A percentile compares a stretch with the other conserved stretches of the same genome.
Evolutionary conservation across 2,888 invertebrate genomes (phyloP).

Genomic region (Cheilosia scutellata): DNA sequence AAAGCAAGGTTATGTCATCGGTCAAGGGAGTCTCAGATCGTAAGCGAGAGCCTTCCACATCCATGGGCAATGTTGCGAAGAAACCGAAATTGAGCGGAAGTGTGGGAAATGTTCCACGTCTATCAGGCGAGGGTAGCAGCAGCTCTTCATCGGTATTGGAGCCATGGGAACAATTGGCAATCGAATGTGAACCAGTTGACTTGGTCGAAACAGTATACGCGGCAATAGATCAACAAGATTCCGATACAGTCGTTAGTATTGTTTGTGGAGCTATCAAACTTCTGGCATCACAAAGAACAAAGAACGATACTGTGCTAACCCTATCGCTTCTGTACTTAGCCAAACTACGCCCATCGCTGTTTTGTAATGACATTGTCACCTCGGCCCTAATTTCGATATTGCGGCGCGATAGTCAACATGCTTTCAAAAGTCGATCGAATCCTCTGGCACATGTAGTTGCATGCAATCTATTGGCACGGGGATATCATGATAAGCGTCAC

Average conservation of each 20-base stretch:
- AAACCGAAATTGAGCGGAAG: slow-evolving; percentile 85
- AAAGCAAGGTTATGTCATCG: slow-evolving; percentile 81
- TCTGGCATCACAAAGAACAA: slow-evolving; percentile 91
- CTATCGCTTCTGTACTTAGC: slow-evolving; percentile 92
- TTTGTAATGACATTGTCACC: slow-evolving; percentile 90
- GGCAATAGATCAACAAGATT: slow-evolving; percentile 91
- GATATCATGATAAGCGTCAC: slow-evolving; percentile 91
- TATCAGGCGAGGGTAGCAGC: slow-evolving; percentile 77
- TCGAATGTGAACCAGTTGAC: slow-evolving; percentile 92
- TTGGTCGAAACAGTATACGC: slow-evolving; percentile 90
- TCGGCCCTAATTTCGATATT: slow-evolving; percentile 92
- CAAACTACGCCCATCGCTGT: slow-evolving; percentile 91
- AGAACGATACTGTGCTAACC: slow-evolving; percentile 90
- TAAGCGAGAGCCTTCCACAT: slow-evolving; percentile 88
- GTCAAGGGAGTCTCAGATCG: slow-evolving; percentile 85
- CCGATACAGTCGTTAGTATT: slow-evolving; percentile 91
- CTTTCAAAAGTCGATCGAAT: slow-evolving; percentile 92
- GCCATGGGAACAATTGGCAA: slow-evolving; percentile 89
- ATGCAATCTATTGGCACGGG: slow-evolving; percentile 92
- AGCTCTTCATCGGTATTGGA: slow-evolving; percentile 83
- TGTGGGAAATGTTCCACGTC: slow-evolving; percentile 78
- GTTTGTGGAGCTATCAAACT: slow-evolving; percentile 95
- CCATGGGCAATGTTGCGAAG: slow-evolving; percentile 86
- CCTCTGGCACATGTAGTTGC: slow-evolving; percentile 92
- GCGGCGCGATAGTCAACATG: slow-evolving; percentile 88